Conservation (phyloP, 1,140 invertebrate species). For the Tetramorium simillimum region DNA sequence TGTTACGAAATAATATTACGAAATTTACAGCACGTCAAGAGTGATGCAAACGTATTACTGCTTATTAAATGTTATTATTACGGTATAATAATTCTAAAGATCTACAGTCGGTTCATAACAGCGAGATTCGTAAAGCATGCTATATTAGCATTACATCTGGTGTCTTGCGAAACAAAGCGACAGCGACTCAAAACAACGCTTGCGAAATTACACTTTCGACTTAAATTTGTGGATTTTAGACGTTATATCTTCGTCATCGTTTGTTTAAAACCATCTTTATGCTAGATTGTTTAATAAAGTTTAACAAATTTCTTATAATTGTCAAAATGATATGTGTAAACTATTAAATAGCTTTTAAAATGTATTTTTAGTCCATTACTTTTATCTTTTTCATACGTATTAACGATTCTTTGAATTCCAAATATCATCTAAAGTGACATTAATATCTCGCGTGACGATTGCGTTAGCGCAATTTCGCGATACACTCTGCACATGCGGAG, state of each 20-base stretch:
- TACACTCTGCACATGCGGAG: neutral
- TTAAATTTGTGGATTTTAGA: neutral
- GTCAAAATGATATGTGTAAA: neutral
- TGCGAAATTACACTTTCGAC: neutral
- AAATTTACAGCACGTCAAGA: neutral
- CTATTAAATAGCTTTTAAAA: neutral
- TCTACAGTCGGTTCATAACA: neutral
- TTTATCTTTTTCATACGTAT: neutral
- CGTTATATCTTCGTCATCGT: neutral
- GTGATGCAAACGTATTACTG: neutral
- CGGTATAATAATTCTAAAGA: slow-evolving; percentile 13
- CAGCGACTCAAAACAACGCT: neutral
- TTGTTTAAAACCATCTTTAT: neutral
- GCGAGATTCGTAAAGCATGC: neutral
- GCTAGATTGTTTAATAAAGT: neutral
- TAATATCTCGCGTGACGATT: slow-evolving; percentile 5
- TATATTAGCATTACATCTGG: slow-evolving; percentile 27
- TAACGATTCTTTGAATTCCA: neutral
- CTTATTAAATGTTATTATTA: slow-evolving; percentile 9
- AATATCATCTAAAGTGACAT: neutral
- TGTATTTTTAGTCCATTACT: neutral
- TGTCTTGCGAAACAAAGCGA: neutral
- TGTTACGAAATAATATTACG: neutral
- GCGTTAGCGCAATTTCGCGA: neutral
- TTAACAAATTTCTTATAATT: neutral